A percentile compares a stretch with the other conserved stretches of the same genome.
Evolutionary conservation across 1,140 invertebrate genomes (phyloP).

Genomic region (Nephotettix cincticeps): DNA sequence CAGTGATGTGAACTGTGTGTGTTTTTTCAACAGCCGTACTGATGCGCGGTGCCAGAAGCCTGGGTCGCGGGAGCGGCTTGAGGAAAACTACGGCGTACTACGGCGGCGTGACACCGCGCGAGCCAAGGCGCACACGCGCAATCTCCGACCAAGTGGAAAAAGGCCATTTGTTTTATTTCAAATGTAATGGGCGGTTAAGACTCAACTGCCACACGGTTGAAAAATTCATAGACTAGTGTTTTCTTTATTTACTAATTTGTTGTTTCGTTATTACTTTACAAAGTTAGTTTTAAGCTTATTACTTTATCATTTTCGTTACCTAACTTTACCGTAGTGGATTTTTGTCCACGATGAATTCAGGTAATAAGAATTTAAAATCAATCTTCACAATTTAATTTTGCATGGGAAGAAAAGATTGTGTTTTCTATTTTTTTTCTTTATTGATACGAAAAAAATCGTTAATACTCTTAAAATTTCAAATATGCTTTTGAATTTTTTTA

Average conservation of each 20-base stretch:
- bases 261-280: background rate
- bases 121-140: background rate
- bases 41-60: background rate
- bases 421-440: background rate
- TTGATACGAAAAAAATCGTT: background rate
- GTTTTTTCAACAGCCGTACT: background rate
- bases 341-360: no score
- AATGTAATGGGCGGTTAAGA: slow-evolving; percentile 6
- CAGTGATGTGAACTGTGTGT: no score
- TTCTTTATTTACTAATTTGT: slow-evolving; percentile 10
- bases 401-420: no score
- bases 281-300: background rate
- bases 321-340: no score
- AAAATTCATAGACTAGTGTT: slow-evolving; percentile 16
- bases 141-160: background rate
- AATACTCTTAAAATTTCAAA: no score
- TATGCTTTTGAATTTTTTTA: no score
- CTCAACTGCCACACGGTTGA: slow-evolving; percentile 3
- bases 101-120: background rate
- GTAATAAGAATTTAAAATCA: background rate
- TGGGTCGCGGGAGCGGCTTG: slow-evolving; percentile 20
- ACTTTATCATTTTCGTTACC: background rate
- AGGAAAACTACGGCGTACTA: slow-evolving; percentile 6
- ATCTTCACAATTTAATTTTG: background rate
- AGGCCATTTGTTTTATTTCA: slow-evolving; percentile 10